Conservation (phyloP, 2,113 vertebrate species). For the Corvus moneduloides region DNA sequence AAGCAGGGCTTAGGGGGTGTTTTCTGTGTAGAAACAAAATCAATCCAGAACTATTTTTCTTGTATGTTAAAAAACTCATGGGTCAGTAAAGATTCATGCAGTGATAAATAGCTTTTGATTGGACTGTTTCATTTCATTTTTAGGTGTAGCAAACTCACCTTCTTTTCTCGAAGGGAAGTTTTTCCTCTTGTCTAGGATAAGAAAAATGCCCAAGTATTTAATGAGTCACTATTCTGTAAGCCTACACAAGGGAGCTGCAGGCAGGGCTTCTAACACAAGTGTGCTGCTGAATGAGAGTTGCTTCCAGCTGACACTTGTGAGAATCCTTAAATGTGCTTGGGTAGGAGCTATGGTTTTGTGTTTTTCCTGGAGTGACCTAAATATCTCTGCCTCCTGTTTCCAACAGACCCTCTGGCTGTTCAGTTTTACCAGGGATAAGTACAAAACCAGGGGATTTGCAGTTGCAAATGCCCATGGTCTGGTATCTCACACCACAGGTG, state of each 20-base stretch:
- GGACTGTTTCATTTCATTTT: background rate
- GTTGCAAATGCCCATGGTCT: background rate
- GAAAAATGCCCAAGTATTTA: background rate
- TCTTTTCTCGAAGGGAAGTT: background rate
- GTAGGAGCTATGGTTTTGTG: background rate
- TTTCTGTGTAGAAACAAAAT: background rate
- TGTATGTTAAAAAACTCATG: background rate
- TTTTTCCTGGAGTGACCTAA: background rate
- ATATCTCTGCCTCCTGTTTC: background rate
- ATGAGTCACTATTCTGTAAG: background rate
- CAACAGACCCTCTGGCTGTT: background rate
- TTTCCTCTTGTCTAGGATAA: background rate
- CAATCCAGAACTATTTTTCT: background rate
- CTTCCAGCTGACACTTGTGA: background rate
- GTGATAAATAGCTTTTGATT: background rate
- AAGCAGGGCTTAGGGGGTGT: background rate
- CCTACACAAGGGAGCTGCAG: background rate
- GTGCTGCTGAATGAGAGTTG: background rate
- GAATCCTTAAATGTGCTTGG: background rate
- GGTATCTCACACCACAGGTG: fast-evolving
- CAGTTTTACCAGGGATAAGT: background rate
- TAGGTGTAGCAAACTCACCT: background rate
- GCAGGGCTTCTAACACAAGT: background rate
- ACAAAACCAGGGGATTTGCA: background rate
- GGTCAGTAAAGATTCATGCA: background rate